Base-by-base conservation (phyloP, 30 jellyfish, hydroid and myxozoan genomes). In the Rhopilema esculentum region DNA sequence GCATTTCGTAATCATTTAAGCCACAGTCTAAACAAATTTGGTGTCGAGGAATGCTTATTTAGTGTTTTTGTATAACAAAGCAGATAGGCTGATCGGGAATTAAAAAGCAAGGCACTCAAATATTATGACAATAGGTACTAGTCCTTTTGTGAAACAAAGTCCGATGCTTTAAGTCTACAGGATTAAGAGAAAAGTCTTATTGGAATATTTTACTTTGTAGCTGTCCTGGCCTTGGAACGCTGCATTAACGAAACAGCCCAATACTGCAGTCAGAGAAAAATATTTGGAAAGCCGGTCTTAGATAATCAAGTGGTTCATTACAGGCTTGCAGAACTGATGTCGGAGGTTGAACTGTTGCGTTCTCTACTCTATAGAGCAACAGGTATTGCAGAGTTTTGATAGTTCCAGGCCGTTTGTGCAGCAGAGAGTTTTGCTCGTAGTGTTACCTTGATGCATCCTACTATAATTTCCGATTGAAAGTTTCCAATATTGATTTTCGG, bases 291-390 rank as follows among this genome's bases (percentile, higher is more conserved):
- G 77, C 74, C 99, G 31, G 88, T 96, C 32, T 82, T 96, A 19
- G 95, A 91, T 25, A 96, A 96, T 66, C 99, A 96, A 91, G 97
- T 91, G 18, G 96, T 96, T 31, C 99, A 96, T 77, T 96, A 79
- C 76, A 76, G 93, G 66, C 86, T 96, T 67, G 98, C 98, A 7
- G 99, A 96, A 63, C 33, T 96, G 77, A 84, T 76, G 72, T 91
- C 99, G 15, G 99, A 96, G 48, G 90, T 90, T 23, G 99, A 96
- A 67, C 72, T 91, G 48, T 69, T 91, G 82, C 84, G 99, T 32
- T 91, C 99, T 2, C 79, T 91, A 1, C 81, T 96, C 69, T 96
- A 96, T 86, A 61, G 99, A 24, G 97, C 99, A 16, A 81, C 98
- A 77, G 99, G 99, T 75, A 29, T 18, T 66, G 26, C 21, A 16